phyloP scores from a whole-genome alignment of 2,113 vertebrate genomes.

The Ameiurus melas region DNA sequence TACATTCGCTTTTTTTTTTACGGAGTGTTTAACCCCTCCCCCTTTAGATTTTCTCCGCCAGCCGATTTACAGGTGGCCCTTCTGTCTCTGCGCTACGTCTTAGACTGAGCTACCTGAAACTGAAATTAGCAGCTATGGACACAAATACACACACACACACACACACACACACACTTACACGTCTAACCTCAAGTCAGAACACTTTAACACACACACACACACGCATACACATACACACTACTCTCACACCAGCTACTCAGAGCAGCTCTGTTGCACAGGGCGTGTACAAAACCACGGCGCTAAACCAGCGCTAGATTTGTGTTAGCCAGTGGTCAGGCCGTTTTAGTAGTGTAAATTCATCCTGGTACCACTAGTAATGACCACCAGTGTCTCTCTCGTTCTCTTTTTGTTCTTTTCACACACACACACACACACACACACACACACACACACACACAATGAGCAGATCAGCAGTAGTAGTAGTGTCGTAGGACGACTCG shows the following conservation, averaged over 20 bases:
- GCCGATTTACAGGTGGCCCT: constrained; percentile 68
- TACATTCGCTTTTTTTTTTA: constrained; percentile 9
- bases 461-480: not conserved
- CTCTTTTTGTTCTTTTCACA: not conserved
- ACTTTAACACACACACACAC: constrained; percentile 37
- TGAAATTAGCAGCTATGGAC: constrained; percentile 65
- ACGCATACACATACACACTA: constrained; percentile 50
- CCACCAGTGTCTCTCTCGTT: not conserved
- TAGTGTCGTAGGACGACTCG: not conserved
- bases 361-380: constrained; percentile 32
- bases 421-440: not conserved
- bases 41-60: constrained; percentile 48
- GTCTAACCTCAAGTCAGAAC: constrained; percentile 45
- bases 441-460: not conserved
- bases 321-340: constrained; percentile 52
- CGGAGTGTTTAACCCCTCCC: constrained; percentile 10
- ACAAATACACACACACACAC: constrained; percentile 38
- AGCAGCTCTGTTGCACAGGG: constrained; percentile 45
- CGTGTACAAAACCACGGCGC: constrained; percentile 8
- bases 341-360: constrained; percentile 61
- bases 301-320: not conserved
- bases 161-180: constrained; percentile 7
- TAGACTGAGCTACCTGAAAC: constrained; percentile 62
- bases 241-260: constrained; percentile 64
- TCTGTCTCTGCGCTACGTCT: constrained; percentile 75